Conservation (phyloP, 2,113 vertebrate species). For the Daboia siamensis region DNA sequence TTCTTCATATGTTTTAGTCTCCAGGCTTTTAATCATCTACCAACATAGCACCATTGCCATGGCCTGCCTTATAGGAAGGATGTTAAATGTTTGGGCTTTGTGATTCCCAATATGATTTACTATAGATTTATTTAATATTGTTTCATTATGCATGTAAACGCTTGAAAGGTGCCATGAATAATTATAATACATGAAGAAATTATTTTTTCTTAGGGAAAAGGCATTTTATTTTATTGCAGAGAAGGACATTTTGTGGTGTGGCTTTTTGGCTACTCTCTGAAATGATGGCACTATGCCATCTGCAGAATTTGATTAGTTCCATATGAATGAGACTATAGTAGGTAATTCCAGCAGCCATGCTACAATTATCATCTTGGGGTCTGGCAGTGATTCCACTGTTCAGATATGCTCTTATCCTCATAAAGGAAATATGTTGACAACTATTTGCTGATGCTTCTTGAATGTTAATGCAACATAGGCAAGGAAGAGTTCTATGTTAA, state of each 20-base stretch:
- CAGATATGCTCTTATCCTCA: neutral
- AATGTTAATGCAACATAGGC: neutral
- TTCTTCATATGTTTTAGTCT: too few relatives aligned
- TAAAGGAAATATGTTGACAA: neutral
- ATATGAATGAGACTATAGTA: neutral
- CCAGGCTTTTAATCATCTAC: neutral
- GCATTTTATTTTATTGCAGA: neutral
- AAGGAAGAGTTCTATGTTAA: neutral
- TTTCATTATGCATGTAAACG: neutral
- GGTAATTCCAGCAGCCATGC: neutral
- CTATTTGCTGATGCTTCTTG: neutral
- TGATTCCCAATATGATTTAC: neutral
- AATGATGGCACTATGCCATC: neutral
- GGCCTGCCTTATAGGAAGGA: neutral
- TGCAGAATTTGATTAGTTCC: neutral
- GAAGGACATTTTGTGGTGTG: neutral
- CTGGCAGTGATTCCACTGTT: neutral
- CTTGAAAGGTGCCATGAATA: neutral
- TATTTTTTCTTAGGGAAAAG: neutral
- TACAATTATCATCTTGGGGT: neutral
- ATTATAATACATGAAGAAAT: neutral
- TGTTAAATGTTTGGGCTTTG: neutral
- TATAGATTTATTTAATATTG: neutral
- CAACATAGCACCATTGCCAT: neutral
- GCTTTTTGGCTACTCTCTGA: neutral